Evolutionary conservation across 2,113 vertebrate species (phyloP).

Genomic region (Xiphophorus hellerii): DNA sequence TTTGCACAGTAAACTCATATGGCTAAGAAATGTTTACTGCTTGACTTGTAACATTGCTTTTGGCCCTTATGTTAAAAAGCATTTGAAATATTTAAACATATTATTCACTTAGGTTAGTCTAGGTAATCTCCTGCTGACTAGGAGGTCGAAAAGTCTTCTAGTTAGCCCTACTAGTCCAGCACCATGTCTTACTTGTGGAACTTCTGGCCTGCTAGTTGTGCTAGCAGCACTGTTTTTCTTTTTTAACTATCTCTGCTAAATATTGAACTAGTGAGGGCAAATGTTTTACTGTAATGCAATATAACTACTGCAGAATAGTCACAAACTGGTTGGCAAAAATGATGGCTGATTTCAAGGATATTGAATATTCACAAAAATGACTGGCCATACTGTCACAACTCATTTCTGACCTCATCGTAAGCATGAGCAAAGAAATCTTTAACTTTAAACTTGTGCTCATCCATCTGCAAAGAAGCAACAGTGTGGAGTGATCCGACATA

Average conservation of each 20-base stretch:
- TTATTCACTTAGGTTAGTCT: not conserved
- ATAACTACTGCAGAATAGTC: not conserved
- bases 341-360: too few relatives aligned
- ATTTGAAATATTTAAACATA: not conserved
- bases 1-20: not conserved
- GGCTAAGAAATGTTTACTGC: not conserved
- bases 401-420: not conserved
- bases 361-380: too few relatives aligned
- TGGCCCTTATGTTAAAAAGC: not conserved
- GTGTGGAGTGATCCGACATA: not conserved
- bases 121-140: not conserved
- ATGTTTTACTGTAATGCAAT: not conserved
- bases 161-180: not conserved
- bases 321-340: not conserved
- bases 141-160: not conserved
- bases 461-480: not conserved
- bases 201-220: not conserved
- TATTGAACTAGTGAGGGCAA: not conserved
- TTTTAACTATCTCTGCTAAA: not conserved
- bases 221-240: not conserved
- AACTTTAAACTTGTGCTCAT: not conserved
- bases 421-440: not conserved
- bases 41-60: not conserved
- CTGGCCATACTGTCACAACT: too few relatives aligned
- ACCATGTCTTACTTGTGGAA: not conserved